phyloP scores from a whole-genome alignment of 2,888 invertebrate genomes.

The Cyclophora albipunctata region DNA sequence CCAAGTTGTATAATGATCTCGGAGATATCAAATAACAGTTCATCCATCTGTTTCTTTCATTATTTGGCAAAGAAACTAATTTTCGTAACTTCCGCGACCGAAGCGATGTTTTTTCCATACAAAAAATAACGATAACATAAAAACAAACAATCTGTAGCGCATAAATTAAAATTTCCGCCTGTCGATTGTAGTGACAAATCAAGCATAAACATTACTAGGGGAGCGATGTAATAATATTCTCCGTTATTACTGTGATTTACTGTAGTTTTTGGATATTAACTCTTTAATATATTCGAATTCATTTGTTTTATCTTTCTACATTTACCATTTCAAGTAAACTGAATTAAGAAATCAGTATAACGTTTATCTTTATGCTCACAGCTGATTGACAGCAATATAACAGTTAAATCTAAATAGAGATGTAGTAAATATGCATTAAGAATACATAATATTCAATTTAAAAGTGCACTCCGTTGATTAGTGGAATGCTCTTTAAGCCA shows the following conservation, averaged over 20 bases:
- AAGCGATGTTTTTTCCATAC: constrained; percentile 44
- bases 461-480: constrained; percentile 65
- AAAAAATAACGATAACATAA: constrained; percentile 57
- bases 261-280: constrained; percentile 19
- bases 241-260: constrained; percentile 28
- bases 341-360: no score
- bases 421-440: constrained; percentile 36
- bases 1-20: constrained; percentile 15
- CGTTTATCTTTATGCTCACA: no score
- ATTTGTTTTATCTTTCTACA: no score
- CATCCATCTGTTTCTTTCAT: constrained; percentile 31
- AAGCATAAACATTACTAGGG: constrained; percentile 64
- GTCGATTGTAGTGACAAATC: constrained; percentile 55
- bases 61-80: constrained; percentile 31
- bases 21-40: constrained; percentile 24
- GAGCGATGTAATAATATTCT: constrained; percentile 42
- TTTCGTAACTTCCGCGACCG: constrained; percentile 57
- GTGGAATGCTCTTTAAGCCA: constrained; percentile 65
- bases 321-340: no score
- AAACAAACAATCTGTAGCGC: constrained; percentile 67
- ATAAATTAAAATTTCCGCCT: constrained; percentile 74
- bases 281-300: constrained; percentile 8
- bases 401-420: no score
- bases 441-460: constrained; percentile 67
- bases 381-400: neutral